Evolutionary conservation across 2,797 vertebrate genomes (phyloP), one percentile per base, ranked within the genome.

Genomic region (Dallia pectoralis): DNA sequence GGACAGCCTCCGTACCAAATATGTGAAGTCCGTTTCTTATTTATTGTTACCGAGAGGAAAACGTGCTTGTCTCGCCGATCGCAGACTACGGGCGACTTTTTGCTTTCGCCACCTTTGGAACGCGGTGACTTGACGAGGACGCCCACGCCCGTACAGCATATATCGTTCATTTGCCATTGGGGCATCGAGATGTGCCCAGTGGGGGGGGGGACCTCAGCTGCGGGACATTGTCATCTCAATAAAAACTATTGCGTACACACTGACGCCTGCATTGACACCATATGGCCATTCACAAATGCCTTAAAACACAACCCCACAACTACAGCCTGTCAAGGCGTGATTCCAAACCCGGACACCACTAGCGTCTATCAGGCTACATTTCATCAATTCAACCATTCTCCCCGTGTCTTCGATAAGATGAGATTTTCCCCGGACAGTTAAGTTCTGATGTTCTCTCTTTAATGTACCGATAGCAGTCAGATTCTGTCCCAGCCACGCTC

Each of bases 11-110:
- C 67, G 76, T 74, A 81, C 77, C 66, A 71, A 19, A 81, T 76
- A 40, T 85, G 84, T 86, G 86, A 81, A 87, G 86, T 79, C 70
- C 47, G 84, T 82, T 86, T 87, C 6, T n/a, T n/a, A n/a, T 44
- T 11, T 83, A 87, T 85, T 77, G 71, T 36, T 85, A 83, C 73
- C 81, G 86, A 85, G 76, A 72, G 82, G 77, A 82, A 87, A 87
- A 86, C 79, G 71, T 15, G 75, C 76, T 85, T 85, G 63, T 25
- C 6, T 71, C 79, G 71, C 44, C 3, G 70, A 75, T 81, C 78
- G 72, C 77, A 81, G 84, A 86, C 83, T 27, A 67, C 78, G 77
- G 30, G 44, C 69, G 33, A 63, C 0, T 74, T 33, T 81, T 79
- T 79, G 63, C 67, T 77, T 87, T 67, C 75, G 72, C 77, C 51